These are phyloP conservation scores for Cataglyphis livida DNA, from an alignment of 2,888 invertebrate genomes.

Conservation along the genomic window DNA sequence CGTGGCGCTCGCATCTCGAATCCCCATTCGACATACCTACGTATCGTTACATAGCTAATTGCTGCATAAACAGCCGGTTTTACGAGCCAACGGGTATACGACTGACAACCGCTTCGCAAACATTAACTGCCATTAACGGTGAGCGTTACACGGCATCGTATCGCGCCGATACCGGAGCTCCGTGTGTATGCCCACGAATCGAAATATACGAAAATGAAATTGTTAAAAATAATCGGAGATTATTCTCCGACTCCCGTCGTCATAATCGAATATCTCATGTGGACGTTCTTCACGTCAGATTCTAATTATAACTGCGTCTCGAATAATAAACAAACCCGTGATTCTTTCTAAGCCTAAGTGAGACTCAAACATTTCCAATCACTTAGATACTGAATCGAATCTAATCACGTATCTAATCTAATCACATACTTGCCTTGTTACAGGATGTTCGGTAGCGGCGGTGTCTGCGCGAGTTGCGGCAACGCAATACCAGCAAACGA, in stretches of 20 bases:
- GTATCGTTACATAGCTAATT: slow-evolving; percentile 82
- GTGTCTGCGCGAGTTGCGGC: slow-evolving; percentile 96
- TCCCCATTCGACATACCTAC: slow-evolving; percentile 69
- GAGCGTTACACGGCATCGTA: slow-evolving; percentile 67
- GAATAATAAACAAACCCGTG: not conserved
- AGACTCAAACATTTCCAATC: not conserved
- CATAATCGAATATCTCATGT: slow-evolving; percentile 64
- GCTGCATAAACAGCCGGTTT: slow-evolving; percentile 83
- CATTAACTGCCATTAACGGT: slow-evolving; percentile 83
- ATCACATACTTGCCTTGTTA: slow-evolving; percentile 52
- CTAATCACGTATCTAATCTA: not conserved
- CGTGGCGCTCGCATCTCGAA: slow-evolving; percentile 57
- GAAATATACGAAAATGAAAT: slow-evolving; percentile 51
- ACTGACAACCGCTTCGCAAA: slow-evolving; percentile 81
- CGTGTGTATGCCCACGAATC: slow-evolving; percentile 36
- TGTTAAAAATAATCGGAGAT: slow-evolving; percentile 58
- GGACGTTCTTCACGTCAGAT: slow-evolving; percentile 44
- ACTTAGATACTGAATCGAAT: not conserved
- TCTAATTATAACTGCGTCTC: not conserved
- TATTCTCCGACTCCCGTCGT: not conserved
- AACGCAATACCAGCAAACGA: slow-evolving; percentile 97
- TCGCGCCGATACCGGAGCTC: slow-evolving; percentile 53
- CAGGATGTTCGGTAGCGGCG: slow-evolving; percentile 97
- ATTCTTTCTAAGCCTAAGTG: not conserved
- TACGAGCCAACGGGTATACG: slow-evolving; percentile 80